Evolutionary conservation across 2,113 vertebrate species (phyloP), one percentile per base, ranked within the genome.

Genomic region (Nycticryphes semicollaris): DNA sequence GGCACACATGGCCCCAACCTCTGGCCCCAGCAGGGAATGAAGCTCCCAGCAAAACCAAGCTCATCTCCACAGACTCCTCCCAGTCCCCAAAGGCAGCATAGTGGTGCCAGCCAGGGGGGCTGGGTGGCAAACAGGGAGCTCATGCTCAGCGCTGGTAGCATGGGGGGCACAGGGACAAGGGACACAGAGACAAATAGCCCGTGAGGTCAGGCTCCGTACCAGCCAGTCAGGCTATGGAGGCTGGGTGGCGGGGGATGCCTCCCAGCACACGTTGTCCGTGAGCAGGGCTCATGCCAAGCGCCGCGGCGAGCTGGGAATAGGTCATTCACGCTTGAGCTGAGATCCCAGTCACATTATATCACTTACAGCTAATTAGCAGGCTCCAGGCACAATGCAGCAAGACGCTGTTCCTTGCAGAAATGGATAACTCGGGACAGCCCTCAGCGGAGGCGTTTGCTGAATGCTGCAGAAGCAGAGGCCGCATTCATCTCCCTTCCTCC

Each of bases 311-410:
- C 89, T 66, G 91, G 93, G 97, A 97, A 95, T 43, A 64, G 97
- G 95, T 87, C 93, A 74, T 83, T 93, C 97, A 94, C 54, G 91
- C 95, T 88, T 54, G 35, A 97, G 94, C 86, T 94, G 93, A 35
- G 85, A 87, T 89, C 95, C 87, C 93, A 91, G 89, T 63, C 89
- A 67, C 94, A 93, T 95, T 93, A 88, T 87, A 95, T 97, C 96
- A 91, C 96, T 97, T 96, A 96, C 95, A 97, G 95, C 97, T 97
- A 95, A 97, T 97, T 97, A 97, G 87, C 93, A 87, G 95, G 96
- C 96, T 95, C 83, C 66, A 17, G 96, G 93, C 96, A 97, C 91
- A 83, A 47, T 82, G 92, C 88, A 87, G 89, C 84, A 11, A 91
- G 89, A 90, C 70, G 47, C 92, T 56, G 69, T 39, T 93, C 76